Evolutionary conservation across 2,888 invertebrate species (phyloP).

Genomic region (Cacoxenus indagator): DNA sequence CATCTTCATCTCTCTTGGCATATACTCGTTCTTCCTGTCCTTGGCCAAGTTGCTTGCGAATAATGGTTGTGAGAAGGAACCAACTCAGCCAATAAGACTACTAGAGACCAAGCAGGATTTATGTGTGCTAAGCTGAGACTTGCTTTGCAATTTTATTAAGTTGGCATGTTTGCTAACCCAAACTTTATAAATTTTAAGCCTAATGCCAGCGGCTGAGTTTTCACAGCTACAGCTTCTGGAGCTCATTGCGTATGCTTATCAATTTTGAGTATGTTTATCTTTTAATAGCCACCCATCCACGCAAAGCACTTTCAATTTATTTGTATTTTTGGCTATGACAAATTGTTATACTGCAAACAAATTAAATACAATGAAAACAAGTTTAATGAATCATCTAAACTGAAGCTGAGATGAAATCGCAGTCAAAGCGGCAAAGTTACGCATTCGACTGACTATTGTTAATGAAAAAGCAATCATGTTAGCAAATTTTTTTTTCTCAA

Average conservation of each 20-base stretch:
- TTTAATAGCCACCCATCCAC: not conserved
- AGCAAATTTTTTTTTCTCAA: slow-evolving; percentile 37
- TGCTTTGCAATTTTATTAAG: not conserved
- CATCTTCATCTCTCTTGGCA: too few species aligned
- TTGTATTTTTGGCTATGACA: not conserved
- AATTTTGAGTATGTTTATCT: not conserved
- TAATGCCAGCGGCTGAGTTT: not conserved
- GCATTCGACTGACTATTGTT: not conserved
- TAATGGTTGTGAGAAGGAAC: too few species aligned
- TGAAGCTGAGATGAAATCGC: not conserved
- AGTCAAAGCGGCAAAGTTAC: not conserved
- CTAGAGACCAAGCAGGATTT: not conserved
- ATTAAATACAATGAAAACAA: not conserved
- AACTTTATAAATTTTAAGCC: slow-evolving; percentile 7
- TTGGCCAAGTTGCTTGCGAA: not conserved
- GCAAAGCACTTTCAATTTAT: not conserved
- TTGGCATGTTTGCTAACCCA: not conserved
- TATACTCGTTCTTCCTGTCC: not conserved
- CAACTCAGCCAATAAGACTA: not conserved
- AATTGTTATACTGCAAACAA: not conserved
- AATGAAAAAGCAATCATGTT: slow-evolving; percentile 25
- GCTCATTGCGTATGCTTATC: not conserved
- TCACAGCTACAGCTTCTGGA: not conserved
- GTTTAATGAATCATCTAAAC: not conserved
- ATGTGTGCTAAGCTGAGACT: slow-evolving; percentile 12